phyloP scores from a whole-genome alignment of 2,797 vertebrate genomes.

The Peromyscus attwateri region DNA sequence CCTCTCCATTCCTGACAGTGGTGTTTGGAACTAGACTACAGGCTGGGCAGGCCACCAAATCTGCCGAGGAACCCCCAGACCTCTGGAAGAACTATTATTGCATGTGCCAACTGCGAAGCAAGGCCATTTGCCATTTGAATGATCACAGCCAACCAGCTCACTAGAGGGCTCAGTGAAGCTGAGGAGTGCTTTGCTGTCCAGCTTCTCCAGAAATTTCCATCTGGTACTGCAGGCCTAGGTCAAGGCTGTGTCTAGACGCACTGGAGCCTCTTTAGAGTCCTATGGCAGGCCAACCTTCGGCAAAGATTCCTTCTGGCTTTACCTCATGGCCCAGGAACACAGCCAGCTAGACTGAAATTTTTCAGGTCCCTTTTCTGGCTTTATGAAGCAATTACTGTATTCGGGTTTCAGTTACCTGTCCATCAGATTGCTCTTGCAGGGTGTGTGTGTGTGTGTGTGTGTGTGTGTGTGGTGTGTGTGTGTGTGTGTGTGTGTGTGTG shows the following conservation, averaged over 20 bases:
- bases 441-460: not conserved
- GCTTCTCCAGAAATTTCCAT: constrained; percentile 16
- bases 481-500: not conserved
- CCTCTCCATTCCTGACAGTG: not conserved
- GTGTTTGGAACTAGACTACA: not conserved
- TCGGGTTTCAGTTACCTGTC: not conserved
- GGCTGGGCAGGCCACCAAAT: constrained; percentile 9
- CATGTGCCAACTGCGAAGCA: not conserved
- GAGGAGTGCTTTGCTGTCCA: not conserved
- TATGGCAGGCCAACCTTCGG: not conserved
- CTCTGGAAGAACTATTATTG: not conserved
- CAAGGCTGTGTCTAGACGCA: not conserved
- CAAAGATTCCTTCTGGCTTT: not conserved
- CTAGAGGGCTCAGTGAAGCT: not conserved
- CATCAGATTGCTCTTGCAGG: not conserved
- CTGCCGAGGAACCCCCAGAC: not conserved
- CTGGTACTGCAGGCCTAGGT: not conserved
- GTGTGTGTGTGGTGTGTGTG: not conserved
- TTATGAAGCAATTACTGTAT: not conserved
- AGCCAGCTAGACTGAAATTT: not conserved
- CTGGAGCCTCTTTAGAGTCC: not conserved
- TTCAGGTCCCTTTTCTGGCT: not conserved
- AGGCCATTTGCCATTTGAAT: not conserved
- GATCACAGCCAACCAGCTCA: not conserved
- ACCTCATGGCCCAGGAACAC: accelerated